Percentiles rank a stretch among this genome's conserved stretches.
These are phyloP conservation scores for Ctenodactylus gundi DNA, from an alignment of 2,113 vertebrate species.

Conservation along the genomic window DNA sequence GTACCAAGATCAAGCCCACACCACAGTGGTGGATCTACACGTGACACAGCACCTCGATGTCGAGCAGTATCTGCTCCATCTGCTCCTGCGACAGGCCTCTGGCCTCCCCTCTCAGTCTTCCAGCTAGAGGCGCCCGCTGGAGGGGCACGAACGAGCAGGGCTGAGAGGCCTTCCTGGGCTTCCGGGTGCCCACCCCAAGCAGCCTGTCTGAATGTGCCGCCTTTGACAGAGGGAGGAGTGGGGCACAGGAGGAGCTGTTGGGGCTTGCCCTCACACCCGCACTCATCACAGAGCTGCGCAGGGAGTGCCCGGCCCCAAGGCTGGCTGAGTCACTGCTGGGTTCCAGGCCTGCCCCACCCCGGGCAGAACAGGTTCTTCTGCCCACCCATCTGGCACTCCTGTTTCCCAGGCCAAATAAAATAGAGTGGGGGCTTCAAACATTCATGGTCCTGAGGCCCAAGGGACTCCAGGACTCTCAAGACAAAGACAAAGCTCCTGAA, in stretches of 20 bases:
- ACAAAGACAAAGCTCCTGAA: neutral
- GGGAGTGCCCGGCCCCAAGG: constrained; percentile 63
- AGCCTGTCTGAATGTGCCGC: constrained; percentile 58
- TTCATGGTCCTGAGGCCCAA: neutral
- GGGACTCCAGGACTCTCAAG: neutral
- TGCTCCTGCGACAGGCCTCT: too few relatives aligned
- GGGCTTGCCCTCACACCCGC: constrained; percentile 51
- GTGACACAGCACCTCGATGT: too few relatives aligned
- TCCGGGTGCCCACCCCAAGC: constrained; percentile 46
- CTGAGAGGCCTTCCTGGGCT: neutral
- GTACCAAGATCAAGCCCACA: constrained; percentile 18
- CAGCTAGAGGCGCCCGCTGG: neutral
- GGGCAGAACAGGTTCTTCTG: constrained; percentile 73
- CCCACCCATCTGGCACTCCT: constrained; percentile 10
- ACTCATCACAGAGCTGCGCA: constrained; percentile 58
- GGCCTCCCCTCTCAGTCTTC: neutral
- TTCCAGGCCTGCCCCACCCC: constrained; percentile 29
- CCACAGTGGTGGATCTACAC: neutral
- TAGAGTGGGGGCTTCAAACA: constrained; percentile 29
- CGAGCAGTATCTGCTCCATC: neutral
- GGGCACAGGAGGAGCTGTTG: constrained; percentile 34
- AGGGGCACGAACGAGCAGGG: neutral
- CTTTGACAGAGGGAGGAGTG: constrained; percentile 35
- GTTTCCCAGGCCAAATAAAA: constrained; percentile 43
- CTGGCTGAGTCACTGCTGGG: constrained; percentile 69